These are phyloP conservation scores for Apogon talboti DNA, from an alignment of 2,797 vertebrate species.

Conservation along the genomic window DNA sequence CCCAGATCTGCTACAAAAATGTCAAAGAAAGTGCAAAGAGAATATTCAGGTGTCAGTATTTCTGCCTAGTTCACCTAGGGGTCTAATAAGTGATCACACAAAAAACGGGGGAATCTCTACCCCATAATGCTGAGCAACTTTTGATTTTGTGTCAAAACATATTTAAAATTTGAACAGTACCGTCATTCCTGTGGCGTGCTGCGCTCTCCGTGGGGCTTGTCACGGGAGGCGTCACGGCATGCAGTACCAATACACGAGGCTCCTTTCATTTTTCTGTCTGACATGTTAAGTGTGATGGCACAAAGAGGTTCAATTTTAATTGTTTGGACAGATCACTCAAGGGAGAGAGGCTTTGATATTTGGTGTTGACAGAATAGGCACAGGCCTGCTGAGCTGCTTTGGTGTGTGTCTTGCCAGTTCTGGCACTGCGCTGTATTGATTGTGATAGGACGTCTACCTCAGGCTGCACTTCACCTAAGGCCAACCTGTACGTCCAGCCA, in stretches of 20 bases:
- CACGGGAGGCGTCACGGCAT: conserved; percentile 71
- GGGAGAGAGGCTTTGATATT: conserved; percentile 79
- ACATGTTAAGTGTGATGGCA: conserved; percentile 82
- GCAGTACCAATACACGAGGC: conserved; percentile 68
- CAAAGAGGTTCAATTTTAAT: conserved; percentile 84
- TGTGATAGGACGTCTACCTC: conserved; percentile 56
- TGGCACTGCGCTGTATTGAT: conserved; percentile 54
- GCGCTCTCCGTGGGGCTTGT: conserved; percentile 77
- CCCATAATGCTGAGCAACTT: conserved; percentile 79
- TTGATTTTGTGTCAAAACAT: conserved; percentile 86
- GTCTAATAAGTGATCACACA: conserved; percentile 81
- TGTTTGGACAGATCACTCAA: conserved; percentile 86
- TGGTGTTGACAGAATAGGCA: conserved; percentile 85
- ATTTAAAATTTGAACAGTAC: conserved; percentile 85
- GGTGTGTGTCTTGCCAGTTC: conserved; percentile 61
- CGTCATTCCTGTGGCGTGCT: conserved; percentile 69
- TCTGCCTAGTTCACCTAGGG: conserved; percentile 76
- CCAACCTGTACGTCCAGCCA: conserved; percentile 27
- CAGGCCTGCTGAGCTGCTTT: conserved; percentile 72
- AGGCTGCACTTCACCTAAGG: conserved; percentile 46
- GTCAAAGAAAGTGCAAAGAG: conserved; percentile 77
- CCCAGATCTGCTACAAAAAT: conserved; percentile 66
- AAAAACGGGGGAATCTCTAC: conserved; percentile 68
- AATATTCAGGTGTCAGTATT: conserved; percentile 80
- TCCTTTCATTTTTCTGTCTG: conserved; percentile 80